Evolutionary conservation across 1,140 invertebrate species (phyloP).

Genomic region (Battus philenor): DNA sequence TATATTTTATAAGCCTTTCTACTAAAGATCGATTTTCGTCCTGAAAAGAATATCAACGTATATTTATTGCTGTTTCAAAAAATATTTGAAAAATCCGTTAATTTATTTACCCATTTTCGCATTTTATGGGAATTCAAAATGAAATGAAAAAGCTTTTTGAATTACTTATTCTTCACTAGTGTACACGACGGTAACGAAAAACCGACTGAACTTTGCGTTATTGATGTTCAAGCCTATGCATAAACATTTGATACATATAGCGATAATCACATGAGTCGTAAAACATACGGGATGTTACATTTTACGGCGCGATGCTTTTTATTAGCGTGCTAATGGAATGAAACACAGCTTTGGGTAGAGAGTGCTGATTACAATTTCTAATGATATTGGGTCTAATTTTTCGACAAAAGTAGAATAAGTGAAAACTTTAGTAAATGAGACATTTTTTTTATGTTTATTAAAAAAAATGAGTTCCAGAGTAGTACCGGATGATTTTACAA

Average conservation of each 20-base stretch:
- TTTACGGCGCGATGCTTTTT: conserved; percentile 26
- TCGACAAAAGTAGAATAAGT: no score
- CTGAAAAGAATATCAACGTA: conserved; percentile 78
- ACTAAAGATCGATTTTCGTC: conserved; percentile 93
- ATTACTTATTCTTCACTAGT: conserved; percentile 2
- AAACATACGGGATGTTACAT: conserved; percentile 53
- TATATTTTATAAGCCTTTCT: conserved; percentile 91
- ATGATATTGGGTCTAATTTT: no score
- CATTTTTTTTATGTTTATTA: no score
- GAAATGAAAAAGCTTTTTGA: no score
- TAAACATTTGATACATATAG: conserved; percentile 47
- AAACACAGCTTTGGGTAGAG: conserved; percentile 11
- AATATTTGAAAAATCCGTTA: no score
- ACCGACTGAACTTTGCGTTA: conserved; percentile 44
- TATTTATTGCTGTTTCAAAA: no score
- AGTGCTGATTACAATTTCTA: no score
- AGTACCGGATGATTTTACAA: no score
- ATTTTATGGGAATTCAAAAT: conserved; percentile 15
- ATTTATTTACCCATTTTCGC: conserved; percentile 21
- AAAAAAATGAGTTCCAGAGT: no score
- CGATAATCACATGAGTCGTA: conserved; percentile 53
- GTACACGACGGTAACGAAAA: conserved; percentile 33
- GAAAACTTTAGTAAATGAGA: no score
- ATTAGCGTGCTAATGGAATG: conserved; percentile 16
- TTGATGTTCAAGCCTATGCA: conserved; percentile 35